A percentile compares a stretch with the other conserved stretches of the same genome.
phyloP scores from a whole-genome alignment of 1,140 invertebrate species.

The Hypothenemus hampei region DNA sequence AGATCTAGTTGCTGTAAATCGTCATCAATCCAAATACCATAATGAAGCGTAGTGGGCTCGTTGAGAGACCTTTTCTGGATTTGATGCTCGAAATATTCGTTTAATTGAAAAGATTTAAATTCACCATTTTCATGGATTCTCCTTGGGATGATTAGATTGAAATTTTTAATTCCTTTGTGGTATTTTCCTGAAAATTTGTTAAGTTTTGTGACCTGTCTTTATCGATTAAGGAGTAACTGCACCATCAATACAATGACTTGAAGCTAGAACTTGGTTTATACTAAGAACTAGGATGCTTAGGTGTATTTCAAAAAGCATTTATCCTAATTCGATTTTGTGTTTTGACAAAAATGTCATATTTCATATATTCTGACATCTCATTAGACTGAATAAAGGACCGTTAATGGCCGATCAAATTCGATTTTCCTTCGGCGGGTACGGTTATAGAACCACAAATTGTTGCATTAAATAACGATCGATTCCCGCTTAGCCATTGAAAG shows the following conservation, averaged over 20 bases:
- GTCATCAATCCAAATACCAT: conserved; percentile 47
- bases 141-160: not conserved
- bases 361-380: too few species aligned
- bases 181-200: conserved; percentile 4
- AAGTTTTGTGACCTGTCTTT: not conserved
- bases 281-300: not conserved
- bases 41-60: too few species aligned
- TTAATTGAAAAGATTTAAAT: not conserved
- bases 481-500: too few species aligned
- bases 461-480: too few species aligned
- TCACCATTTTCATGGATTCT: not conserved
- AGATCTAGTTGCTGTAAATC: conserved; percentile 49
- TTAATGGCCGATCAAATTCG: too few species aligned
- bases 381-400: too few species aligned
- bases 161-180: conserved; percentile 2
- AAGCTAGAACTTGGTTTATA: not conserved
- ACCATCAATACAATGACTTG: not conserved
- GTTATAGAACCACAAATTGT: too few species aligned
- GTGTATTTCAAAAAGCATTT: too few species aligned
- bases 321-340: too few species aligned
- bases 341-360: too few species aligned
- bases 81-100: conserved; percentile 5
- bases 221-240: not conserved
- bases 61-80: conserved; percentile 36
- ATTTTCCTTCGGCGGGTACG: too few species aligned